A percentile compares a stretch with the other conserved stretches of the same genome.
phyloP scores from a whole-genome alignment of 2,797 vertebrate genomes.

The Cheirogaleus major region DNA sequence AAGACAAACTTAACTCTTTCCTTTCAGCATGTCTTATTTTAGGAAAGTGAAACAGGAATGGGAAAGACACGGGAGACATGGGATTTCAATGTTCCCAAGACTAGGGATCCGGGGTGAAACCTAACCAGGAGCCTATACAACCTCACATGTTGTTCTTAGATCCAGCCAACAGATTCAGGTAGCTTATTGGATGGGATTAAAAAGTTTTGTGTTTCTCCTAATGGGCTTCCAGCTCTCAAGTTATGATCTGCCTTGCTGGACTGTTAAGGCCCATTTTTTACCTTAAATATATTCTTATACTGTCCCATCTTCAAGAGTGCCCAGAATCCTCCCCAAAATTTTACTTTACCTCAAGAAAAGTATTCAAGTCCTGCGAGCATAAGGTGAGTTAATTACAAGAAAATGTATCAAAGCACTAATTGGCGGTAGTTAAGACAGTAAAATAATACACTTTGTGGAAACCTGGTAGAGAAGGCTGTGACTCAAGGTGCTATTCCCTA shows the following conservation, averaged over 20 bases:
- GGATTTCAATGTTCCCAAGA: neutral
- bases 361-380: neutral
- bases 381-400: neutral
- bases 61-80: neutral
- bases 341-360: neutral
- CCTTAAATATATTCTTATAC: neutral
- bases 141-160: neutral
- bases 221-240: neutral
- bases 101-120: neutral
- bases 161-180: neutral
- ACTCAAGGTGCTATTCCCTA: neutral
- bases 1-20: slow-evolving; percentile 36
- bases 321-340: neutral
- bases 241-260: neutral
- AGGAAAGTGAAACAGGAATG: neutral
- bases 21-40: neutral
- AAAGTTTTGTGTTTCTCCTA: neutral
- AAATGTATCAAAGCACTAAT: neutral
- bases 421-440: neutral
- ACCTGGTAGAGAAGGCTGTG: neutral
- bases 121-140: neutral
- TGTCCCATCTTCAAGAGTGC: neutral
- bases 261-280: neutral
- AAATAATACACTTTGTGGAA: neutral
- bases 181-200: neutral